A percentile compares a stretch with the other conserved stretches of the same genome.
Evolutionary conservation across 37 sponge, comb jelly and placozoan species (phyloP).

Genomic region (Corticium candelabrum): DNA sequence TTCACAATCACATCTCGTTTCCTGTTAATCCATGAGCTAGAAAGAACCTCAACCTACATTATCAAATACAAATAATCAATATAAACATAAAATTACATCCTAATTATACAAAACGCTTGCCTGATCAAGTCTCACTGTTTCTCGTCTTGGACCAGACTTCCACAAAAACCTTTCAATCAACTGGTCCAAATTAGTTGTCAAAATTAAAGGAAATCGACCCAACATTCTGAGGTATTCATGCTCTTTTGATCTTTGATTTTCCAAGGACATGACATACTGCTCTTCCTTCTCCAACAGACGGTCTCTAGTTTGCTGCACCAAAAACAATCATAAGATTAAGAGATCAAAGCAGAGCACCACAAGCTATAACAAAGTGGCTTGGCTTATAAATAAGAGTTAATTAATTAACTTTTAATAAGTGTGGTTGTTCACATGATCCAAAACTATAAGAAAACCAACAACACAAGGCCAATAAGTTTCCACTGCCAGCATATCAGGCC

Average conservation of each 20-base stretch:
- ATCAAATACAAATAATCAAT: too few relatives aligned
- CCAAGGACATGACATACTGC: constrained; percentile 8
- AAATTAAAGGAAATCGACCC: not conserved
- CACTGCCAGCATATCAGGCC: too few relatives aligned
- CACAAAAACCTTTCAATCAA: not conserved
- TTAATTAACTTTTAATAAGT: too few relatives aligned
- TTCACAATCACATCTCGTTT: not conserved
- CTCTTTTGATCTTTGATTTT: not conserved
- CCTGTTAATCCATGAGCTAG: not conserved
- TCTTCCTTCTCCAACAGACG: constrained; percentile 42
- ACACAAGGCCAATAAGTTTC: too few relatives aligned
- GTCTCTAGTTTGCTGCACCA: not conserved
- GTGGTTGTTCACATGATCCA: too few relatives aligned
- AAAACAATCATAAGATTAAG: too few relatives aligned
- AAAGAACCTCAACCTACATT: too few relatives aligned
- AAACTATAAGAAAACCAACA: too few relatives aligned
- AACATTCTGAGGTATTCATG: not conserved
- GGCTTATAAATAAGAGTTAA: too few relatives aligned
- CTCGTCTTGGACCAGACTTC: not conserved
- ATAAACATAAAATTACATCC: too few relatives aligned
- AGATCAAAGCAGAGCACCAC: too few relatives aligned
- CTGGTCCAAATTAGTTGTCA: not conserved
- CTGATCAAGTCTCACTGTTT: not conserved
- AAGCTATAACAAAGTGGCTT: too few relatives aligned
- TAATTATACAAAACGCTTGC: not conserved